Evolutionary conservation across 2,797 vertebrate species (phyloP).

Genomic region (Bucorvus abyssinicus): DNA sequence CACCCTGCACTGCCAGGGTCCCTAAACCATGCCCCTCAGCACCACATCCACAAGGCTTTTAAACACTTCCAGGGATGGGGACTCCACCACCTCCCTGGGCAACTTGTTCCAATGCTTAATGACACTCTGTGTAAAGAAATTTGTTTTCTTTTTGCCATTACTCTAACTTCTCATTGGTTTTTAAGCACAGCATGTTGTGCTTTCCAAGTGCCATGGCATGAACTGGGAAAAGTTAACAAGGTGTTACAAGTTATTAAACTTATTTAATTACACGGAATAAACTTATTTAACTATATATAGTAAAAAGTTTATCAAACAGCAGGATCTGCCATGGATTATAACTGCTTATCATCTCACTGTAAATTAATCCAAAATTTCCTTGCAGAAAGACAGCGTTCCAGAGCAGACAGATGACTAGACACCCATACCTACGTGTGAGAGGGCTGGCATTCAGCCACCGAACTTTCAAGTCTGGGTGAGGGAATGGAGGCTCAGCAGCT

Average conservation of each 20-base stretch:
- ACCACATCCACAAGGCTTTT: too few species aligned
- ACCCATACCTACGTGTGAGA: accelerated
- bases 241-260: background rate
- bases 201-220: background rate
- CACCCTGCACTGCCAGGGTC: too few species aligned
- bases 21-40: too few species aligned
- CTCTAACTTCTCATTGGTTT: background rate
- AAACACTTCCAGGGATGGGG: too few species aligned
- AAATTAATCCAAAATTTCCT: background rate
- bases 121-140: too few species aligned
- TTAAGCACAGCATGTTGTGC: accelerated
- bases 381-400: background rate
- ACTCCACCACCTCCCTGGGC: too few species aligned
- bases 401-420: accelerated
- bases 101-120: too few species aligned
- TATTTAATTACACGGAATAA: background rate
- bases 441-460: accelerated
- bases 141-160: too few species aligned
- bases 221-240: background rate
- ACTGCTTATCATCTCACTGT: background rate
- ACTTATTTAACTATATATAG: background rate
- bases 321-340: background rate
- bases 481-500: background rate
- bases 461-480: background rate
- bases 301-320: background rate